Percentiles rank a stretch among this genome's conserved stretches.
Conservation (phyloP, 2,888 invertebrate genomes). For the Helicoverpa assulta region DNA sequence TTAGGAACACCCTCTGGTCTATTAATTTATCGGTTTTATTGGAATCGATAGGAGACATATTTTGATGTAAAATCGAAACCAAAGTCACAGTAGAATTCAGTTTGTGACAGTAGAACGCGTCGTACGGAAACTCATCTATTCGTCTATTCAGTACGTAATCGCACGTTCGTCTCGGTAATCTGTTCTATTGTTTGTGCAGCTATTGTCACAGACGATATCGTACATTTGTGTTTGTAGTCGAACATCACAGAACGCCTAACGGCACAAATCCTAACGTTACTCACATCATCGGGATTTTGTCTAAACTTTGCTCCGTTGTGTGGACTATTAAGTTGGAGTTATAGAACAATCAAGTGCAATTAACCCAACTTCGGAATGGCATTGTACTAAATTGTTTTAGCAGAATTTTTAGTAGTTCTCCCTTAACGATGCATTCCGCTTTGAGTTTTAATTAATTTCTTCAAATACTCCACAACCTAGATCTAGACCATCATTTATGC, state of each 20-base stretch:
- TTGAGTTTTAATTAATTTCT: not conserved
- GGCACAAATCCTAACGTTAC: conserved; percentile 53
- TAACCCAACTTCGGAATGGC: conserved; percentile 24
- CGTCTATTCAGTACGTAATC: conserved; percentile 68
- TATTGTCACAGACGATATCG: conserved; percentile 74
- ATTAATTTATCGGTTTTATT: conserved; percentile 36
- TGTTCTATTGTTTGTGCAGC: conserved; percentile 76
- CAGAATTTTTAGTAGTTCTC: conserved; percentile 18
- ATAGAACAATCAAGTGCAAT: conserved; percentile 47
- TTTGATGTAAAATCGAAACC: conserved; percentile 14
- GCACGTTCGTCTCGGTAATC: conserved; percentile 73
- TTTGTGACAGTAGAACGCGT: conserved; percentile 52
- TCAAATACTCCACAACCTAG: not conserved
- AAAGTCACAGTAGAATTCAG: conserved; percentile 15
- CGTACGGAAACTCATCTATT: conserved; percentile 63
- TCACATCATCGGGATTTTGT: conserved; percentile 43
- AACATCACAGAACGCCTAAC: conserved; percentile 45
- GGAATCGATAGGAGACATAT: conserved; percentile 9
- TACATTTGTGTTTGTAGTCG: conserved; percentile 61
- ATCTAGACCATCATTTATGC: not conserved
- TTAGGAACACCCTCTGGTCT: conserved; percentile 32
- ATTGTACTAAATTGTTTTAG: conserved; percentile 33
- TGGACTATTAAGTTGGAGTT: conserved; percentile 50
- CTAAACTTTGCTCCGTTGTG: conserved; percentile 53
- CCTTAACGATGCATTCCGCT: conserved; percentile 1